Base-by-base conservation (phyloP, 2,797 vertebrate species). In the Prionace glauca region DNA sequence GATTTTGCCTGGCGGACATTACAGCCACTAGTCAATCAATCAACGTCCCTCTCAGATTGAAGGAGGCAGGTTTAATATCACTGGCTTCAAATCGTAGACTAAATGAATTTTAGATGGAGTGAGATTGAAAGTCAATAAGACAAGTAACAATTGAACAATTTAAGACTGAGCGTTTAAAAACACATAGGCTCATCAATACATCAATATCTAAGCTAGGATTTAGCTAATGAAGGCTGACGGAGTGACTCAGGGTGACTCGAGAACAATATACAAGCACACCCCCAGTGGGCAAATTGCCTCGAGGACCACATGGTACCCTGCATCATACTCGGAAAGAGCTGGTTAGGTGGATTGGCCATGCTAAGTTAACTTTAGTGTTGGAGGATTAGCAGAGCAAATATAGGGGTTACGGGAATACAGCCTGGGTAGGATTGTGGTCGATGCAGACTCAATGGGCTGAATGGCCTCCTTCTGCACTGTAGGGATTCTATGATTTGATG, bases 51-150 rank as follows among this genome's bases (percentile, higher is more conserved):
- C 88, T 36, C 60, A 67, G 65, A 65, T 36, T 91, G 60, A 36
- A 91, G 14, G 32, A 91, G 60, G 90, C 90, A 92, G 16, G 90
- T 67, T 67, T 67, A 67, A 67, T 92, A 67, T 67, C 62, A 67
- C n/a, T 36, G 32, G 12, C 18, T 92, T 67, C 65, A 92, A 92
- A 92, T 92, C 90, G 67, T 24, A 67, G 90, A 16, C 62, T 69
- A 91, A 91, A 69, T 92, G 18, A 92, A 92, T 92, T 41, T 92
- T 69, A 67, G 32, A 91, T 91, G 32, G 62, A 41, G n/a, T 22
- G 90, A 41, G n/a, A 92, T 91, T 92, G 65, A 92, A 92, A 67
- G 90, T 36, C 90, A 92, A 92, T 69, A 92, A 92, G 22, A 24
- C 65, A 92, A 65, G 65, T 22, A 36, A n/a, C 41, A 41, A 92